These are phyloP conservation scores for Mongoloraphidia duomilia DNA, from an alignment of 2,888 invertebrate species.

Conservation along the genomic window DNA sequence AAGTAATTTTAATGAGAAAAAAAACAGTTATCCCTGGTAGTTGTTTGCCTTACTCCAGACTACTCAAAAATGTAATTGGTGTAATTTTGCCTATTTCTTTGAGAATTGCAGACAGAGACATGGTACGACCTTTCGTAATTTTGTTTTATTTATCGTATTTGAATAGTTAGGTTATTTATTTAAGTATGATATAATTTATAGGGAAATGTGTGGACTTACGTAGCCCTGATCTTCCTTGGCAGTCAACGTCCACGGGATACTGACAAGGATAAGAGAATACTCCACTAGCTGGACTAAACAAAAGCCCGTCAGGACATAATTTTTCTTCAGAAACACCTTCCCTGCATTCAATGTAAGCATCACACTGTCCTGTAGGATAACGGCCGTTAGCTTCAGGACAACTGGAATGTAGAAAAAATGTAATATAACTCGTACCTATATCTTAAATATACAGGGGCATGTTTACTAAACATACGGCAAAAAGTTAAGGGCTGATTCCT, in stretches of 20 bases:
- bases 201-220: conserved; percentile 36
- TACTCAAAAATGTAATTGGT: background rate
- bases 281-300: conserved; percentile 57
- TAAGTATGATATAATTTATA: too few species aligned
- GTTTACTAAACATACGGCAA: too few species aligned
- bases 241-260: conserved; percentile 71
- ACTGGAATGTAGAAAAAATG: conserved; percentile 12
- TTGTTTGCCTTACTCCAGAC: background rate
- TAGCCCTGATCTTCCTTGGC: conserved; percentile 49
- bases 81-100: background rate
- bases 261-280: conserved; percentile 61
- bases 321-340: conserved; percentile 64
- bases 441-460: too few species aligned
- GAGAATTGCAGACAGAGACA: too few species aligned
- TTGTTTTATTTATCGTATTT: too few species aligned
- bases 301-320: conserved; percentile 66
- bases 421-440: too few species aligned
- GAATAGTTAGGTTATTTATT: too few species aligned
- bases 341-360: conserved; percentile 42
- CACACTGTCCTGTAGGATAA: conserved; percentile 54
- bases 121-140: too few species aligned
- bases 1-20: background rate
- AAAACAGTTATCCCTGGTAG: background rate
- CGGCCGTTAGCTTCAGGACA: conserved; percentile 58
- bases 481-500: too few species aligned